A percentile compares a stretch with the other conserved stretches of the same genome.
Conservation (phyloP, 2,113 vertebrate species). For the Hiodon alosoides region DNA sequence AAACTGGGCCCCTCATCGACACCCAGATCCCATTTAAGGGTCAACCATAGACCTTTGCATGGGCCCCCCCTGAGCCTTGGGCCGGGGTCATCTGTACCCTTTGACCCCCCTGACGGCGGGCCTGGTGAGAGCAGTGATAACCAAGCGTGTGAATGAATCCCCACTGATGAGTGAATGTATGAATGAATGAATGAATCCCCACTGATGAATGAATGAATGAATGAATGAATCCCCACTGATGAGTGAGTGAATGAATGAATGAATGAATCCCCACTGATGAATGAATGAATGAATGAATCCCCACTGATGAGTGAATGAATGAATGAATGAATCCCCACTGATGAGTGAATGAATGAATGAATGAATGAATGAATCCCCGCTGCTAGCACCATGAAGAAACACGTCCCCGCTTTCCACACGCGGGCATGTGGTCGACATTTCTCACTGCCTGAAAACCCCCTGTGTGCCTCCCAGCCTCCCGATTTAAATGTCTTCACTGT, state of each 20-base stretch:
- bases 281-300: not conserved
- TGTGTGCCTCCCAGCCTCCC: not conserved
- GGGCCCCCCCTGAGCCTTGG: no score
- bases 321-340: no score
- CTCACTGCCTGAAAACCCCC: not conserved
- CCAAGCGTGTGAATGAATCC: no score
- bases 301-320: no score
- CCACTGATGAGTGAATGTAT: not conserved
- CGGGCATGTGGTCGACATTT: conserved; percentile 3
- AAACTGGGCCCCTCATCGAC: no score
- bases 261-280: not conserved
- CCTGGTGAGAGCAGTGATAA: no score
- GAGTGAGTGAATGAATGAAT: not conserved
- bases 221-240: not conserved
- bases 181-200: not conserved
- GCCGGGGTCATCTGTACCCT: no score
- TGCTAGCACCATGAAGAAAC: not conserved
- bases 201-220: not conserved
- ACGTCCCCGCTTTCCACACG: not conserved
- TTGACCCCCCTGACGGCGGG: no score
- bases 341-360: not conserved
- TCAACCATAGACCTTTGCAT: no score
- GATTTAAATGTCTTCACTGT: conserved; percentile 23
- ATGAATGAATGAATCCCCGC: not conserved
- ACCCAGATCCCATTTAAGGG: no score